A percentile compares a stretch with the other conserved stretches of the same genome.
Conservation (phyloP, 2,888 invertebrate genomes). For the Nomada fucata region DNA sequence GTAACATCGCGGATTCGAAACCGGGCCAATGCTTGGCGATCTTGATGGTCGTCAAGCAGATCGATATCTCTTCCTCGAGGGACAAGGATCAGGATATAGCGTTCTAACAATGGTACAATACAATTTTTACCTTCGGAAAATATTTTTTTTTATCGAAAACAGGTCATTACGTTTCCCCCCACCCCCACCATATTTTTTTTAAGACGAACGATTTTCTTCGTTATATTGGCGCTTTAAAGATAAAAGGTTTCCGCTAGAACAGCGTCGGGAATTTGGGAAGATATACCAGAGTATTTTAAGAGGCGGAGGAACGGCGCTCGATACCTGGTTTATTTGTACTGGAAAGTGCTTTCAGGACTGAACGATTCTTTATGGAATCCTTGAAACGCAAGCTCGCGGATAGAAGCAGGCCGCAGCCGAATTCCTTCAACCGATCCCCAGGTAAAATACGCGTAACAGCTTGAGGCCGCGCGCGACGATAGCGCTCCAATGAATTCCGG, state of each 20-base stretch:
- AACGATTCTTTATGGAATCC: neutral
- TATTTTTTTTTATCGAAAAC: neutral
- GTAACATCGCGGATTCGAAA: slow-evolving; percentile 46
- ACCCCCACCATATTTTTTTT: too few relatives aligned
- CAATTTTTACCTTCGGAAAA: neutral
- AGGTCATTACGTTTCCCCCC: too few relatives aligned
- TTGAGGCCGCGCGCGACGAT: neutral
- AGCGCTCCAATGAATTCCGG: neutral
- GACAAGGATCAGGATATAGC: neutral
- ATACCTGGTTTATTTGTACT: slow-evolving; percentile 9
- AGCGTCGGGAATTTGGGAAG: neutral
- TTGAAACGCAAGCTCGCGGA: neutral
- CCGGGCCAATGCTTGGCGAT: slow-evolving; percentile 36
- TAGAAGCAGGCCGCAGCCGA: neutral
- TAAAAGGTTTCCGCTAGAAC: neutral
- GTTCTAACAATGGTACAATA: neutral
- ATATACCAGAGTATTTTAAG: neutral
- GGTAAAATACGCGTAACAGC: neutral
- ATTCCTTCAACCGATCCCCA: neutral
- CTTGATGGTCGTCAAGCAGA: slow-evolving; percentile 13
- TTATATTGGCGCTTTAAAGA: neutral
- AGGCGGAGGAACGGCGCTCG: neutral
- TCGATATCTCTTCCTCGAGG: slow-evolving; percentile 16
- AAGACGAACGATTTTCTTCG: too few relatives aligned
- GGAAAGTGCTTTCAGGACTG: neutral